phyloP scores from a whole-genome alignment of 2,797 vertebrate genomes.

The Myotis planiceps region DNA sequence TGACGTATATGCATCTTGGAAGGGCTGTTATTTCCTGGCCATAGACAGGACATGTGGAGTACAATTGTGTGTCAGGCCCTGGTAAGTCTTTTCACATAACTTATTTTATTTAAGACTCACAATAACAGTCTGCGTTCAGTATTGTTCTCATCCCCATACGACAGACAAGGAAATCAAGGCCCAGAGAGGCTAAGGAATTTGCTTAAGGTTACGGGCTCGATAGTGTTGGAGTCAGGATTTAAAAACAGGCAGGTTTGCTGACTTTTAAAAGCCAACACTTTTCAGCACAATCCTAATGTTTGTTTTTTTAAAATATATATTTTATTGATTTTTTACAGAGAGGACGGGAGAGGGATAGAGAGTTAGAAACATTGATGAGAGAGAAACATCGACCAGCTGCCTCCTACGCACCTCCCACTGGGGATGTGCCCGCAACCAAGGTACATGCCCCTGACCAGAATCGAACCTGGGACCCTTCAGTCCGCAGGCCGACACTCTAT shows the following conservation, averaged over 20 bases:
- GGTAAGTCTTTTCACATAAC: not conserved
- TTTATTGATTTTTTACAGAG: too few species aligned
- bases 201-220: not conserved
- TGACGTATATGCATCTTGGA: not conserved
- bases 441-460: too few species aligned
- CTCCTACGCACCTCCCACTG: too few species aligned
- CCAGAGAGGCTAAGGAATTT: not conserved
- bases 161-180: not conserved
- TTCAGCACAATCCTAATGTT: not conserved
- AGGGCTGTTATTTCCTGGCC: not conserved
- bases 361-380: too few species aligned
- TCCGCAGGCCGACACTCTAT: too few species aligned
- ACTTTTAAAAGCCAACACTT: not conserved
- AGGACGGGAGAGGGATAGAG: too few species aligned
- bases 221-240: not conserved
- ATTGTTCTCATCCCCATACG: not conserved
- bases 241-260: not conserved
- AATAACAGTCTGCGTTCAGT: not conserved
- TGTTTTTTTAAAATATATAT: not conserved
- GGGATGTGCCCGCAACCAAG: too few species aligned
- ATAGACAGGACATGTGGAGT: accelerated
- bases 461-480: too few species aligned
- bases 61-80: not conserved
- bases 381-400: too few species aligned
- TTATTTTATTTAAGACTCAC: not conserved